Conservation (phyloP, 92 coral and sea anemone genomes). For the Muricea muricata region DNA sequence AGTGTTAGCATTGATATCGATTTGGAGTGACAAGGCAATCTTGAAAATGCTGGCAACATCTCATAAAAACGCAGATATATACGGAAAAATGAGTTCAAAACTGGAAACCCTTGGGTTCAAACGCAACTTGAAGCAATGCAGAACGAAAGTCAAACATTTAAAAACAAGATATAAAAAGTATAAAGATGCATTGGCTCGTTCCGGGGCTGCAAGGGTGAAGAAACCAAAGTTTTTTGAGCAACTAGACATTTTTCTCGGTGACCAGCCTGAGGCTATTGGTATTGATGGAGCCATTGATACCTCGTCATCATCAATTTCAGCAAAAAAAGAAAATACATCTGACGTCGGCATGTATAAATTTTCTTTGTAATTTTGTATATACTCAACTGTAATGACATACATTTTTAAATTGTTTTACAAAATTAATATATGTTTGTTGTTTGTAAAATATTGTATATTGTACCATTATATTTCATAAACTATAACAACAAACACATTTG, state of each 20-base stretch:
- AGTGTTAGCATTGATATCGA: no score
- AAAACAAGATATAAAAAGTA: neutral
- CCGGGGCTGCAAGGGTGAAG: neutral
- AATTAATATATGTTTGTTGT: no score
- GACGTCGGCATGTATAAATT: no score
- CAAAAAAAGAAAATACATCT: no score
- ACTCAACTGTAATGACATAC: no score
- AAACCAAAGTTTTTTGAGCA: neutral
- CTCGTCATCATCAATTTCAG: neutral
- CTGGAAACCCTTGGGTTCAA: neutral
- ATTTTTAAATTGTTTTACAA: no score
- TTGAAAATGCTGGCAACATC: no score
- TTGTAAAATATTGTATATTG: no score
- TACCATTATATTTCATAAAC: no score
- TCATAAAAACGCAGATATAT: neutral
- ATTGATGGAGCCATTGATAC: neutral
- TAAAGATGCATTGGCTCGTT: slow-evolving; percentile 12
- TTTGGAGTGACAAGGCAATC: no score
- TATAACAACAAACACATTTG: no score
- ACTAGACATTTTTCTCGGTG: neutral
- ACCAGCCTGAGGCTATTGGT: neutral
- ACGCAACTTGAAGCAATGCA: neutral
- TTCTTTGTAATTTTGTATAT: no score
- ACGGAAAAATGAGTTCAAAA: neutral
- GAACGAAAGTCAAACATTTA: neutral